These are phyloP conservation scores for Baccha elongata DNA, from an alignment of 2,888 invertebrate species.

Conservation along the genomic window DNA sequence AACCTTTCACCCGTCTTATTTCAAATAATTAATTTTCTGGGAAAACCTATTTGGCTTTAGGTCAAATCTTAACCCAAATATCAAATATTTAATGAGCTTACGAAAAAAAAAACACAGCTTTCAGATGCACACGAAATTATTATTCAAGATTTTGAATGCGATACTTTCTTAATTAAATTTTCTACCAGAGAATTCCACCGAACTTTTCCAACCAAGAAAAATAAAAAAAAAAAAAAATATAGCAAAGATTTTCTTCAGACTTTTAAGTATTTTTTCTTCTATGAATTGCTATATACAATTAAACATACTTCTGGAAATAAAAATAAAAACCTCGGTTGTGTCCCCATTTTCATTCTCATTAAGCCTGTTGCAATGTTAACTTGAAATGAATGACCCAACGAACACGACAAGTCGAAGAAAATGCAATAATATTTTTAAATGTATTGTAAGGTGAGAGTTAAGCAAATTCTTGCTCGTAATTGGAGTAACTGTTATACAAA, in stretches of 20 bases:
- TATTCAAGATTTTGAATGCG: constrained; percentile 44
- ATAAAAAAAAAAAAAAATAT: constrained; percentile 34
- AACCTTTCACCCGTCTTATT: not conserved
- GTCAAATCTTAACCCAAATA: constrained; percentile 55
- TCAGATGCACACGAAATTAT: constrained; percentile 25
- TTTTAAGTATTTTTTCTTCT: constrained; percentile 13
- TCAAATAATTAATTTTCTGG: constrained; percentile 26
- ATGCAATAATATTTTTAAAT: constrained; percentile 30
- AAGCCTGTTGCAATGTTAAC: constrained; percentile 41
- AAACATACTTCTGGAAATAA: constrained; percentile 39
- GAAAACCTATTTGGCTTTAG: constrained; percentile 24
- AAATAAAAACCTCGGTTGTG: constrained; percentile 44
- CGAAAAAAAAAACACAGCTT: constrained; percentile 11
- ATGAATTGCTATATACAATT: too few relatives aligned
- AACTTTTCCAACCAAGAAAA: constrained; percentile 26
- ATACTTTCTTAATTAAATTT: constrained; percentile 55
- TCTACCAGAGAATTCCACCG: constrained; percentile 26
- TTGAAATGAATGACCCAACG: constrained; percentile 47
- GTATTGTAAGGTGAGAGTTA: not conserved
- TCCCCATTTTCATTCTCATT: constrained; percentile 33
- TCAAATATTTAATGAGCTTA: constrained; percentile 17
- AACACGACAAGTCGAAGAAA: constrained; percentile 19
- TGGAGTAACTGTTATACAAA: constrained; percentile 25
- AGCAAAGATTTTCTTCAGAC: constrained; percentile 11
- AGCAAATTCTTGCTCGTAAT: constrained; percentile 5